phyloP scores from a whole-genome alignment of 2,113 vertebrate species.

The Periophthalmus modestus region DNA sequence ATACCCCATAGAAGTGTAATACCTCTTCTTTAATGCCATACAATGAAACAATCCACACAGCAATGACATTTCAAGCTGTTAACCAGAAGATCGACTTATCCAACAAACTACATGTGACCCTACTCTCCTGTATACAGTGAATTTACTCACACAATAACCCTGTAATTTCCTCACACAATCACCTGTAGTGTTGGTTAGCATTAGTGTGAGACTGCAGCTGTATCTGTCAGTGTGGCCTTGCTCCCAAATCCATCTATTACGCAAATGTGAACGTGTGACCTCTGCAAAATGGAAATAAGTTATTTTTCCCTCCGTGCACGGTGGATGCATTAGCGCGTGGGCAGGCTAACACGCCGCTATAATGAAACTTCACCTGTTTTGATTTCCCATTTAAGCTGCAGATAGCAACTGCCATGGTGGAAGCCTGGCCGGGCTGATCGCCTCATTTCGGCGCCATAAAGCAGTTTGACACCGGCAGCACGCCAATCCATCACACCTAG shows the following conservation, averaged over 20 bases:
- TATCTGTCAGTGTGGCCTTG: neutral
- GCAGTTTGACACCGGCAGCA: slow-evolving; percentile 75
- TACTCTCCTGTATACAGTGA: no score
- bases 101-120: no score
- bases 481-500: slow-evolving; percentile 77
- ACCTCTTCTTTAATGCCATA: no score
- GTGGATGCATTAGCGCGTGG: neutral
- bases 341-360: slow-evolving; percentile 27
- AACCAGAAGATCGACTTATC: no score
- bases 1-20: no score
- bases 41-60: no score
- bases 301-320: neutral
- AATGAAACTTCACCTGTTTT: slow-evolving; percentile 69
- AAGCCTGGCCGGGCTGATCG: slow-evolving; percentile 56
- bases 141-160: neutral
- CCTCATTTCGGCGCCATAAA: slow-evolving; percentile 78
- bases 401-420: slow-evolving; percentile 36
- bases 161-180: neutral
- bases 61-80: no score
- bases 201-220: neutral
- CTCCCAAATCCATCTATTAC: slow-evolving; percentile 11
- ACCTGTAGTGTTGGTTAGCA: no score
- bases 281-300: slow-evolving; percentile 22
- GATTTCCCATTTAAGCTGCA: slow-evolving; percentile 59
- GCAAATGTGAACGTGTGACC: slow-evolving; percentile 16